A percentile compares a stretch with the other conserved stretches of the same genome.
Conservation (phyloP, 2,888 invertebrate species). For the Brassicogethes aeneus region DNA sequence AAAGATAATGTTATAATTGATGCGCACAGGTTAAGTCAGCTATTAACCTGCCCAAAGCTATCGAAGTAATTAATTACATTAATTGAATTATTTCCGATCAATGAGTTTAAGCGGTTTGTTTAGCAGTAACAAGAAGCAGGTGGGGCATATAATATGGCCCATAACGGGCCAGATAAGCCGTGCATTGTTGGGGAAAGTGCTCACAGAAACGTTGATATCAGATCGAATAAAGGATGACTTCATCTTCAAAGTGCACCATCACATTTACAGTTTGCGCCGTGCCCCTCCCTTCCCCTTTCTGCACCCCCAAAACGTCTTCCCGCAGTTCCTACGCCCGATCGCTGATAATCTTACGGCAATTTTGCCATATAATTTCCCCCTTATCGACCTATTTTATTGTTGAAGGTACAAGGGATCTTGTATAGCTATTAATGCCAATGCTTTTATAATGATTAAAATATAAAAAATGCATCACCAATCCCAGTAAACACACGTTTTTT, state of each 20-base stretch:
- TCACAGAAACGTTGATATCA: background rate
- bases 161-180: background rate
- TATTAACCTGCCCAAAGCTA: slow-evolving; percentile 14
- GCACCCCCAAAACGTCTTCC: background rate
- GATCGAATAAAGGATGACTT: slow-evolving; percentile 7
- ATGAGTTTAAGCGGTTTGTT: slow-evolving; percentile 13
- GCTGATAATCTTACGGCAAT: background rate
- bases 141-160: slow-evolving; percentile 6
- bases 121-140: slow-evolving; percentile 13
- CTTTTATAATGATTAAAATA: no score
- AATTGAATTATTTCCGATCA: slow-evolving; percentile 29
- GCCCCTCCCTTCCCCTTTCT: slow-evolving; percentile 7
- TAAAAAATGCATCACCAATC: no score
- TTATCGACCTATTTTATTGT: no score
- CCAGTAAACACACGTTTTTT: no score
- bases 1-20: slow-evolving; percentile 20
- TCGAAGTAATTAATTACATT: slow-evolving; percentile 23
- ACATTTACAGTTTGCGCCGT: slow-evolving; percentile 15
- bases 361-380: no score
- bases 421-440: no score
- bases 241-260: slow-evolving; percentile 18
- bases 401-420: no score
- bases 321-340: background rate
- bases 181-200: background rate
- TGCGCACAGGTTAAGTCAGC: slow-evolving; percentile 20